Base-by-base conservation (phyloP, 2,888 invertebrate genomes). In the Lasioglossum oenotherae region DNA sequence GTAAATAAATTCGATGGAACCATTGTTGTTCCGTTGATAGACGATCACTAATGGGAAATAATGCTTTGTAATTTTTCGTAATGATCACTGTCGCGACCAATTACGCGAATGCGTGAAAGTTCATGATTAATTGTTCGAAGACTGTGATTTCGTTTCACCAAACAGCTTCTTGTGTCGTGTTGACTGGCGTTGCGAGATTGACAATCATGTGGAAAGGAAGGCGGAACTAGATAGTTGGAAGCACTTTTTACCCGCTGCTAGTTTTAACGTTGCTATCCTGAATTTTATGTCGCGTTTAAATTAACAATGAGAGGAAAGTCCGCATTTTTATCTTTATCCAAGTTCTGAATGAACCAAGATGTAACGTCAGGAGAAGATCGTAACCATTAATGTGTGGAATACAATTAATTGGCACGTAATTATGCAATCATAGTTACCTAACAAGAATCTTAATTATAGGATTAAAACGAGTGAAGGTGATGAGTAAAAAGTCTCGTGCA, bases 51-150 rank as follows among this genome's bases (percentile, higher is more conserved):
- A 71, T 57, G 69, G 44, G 53, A 74, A 67, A 69, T 23, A 71
- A 72, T 53, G 41, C n/a, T 71, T 53, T 71, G 53, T n/a, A 49
- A 60, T 60, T 64, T 60, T 60, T 74, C 27, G 6, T 23, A 77
- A 74, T 16, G 31, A 57, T 31, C 81, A 53, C 4, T 49, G 67
- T 77, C 46, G 44, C 57, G n/a, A 16, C 5, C 76, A 78, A 78
- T 82, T 74, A 84, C 23, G 60, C 49, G 67, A 78, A 77, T 71
- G 67, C 74, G 78, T 64, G 84, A 84, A 82, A 84, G 83, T 84
- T 41, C 35, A 23, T 49, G 78, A 84, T 84, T 84, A 84, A 84
- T 75, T 72, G 49, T 41, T 31, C 38, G 10, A 38, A 10, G 74
- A 35, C 82, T 19, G 57, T 60, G 74, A 82, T 84, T 76, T 71